These are phyloP conservation scores for Dryobotodes eremita DNA, from an alignment of 2,888 invertebrate genomes.

Conservation along the genomic window DNA sequence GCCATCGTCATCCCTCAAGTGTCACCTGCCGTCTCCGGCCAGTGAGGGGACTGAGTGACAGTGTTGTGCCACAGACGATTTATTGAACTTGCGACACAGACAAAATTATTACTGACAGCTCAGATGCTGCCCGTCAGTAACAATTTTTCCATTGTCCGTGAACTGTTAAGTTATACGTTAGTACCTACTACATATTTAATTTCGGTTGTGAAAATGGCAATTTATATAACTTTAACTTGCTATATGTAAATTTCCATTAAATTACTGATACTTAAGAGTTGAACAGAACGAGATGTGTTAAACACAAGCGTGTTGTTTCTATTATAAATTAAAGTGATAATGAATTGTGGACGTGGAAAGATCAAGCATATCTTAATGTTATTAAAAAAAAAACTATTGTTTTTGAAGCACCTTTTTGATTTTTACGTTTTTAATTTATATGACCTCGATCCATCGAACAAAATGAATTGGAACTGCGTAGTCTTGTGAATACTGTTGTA, in stretches of 20 bases:
- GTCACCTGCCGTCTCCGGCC: conserved; percentile 70
- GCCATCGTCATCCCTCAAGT: conserved; percentile 76
- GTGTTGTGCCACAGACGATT: conserved; percentile 86
- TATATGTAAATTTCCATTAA: conserved; percentile 85
- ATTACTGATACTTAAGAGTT: conserved; percentile 86
- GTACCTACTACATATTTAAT: conserved; percentile 89
- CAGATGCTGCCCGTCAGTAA: conserved; percentile 70
- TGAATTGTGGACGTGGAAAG: conserved; percentile 73
- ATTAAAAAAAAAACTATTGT: conserved; percentile 48
- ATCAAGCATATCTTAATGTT: conserved; percentile 83
- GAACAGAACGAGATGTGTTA: conserved; percentile 86
- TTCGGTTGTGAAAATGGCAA: conserved; percentile 91
- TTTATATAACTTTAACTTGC: conserved; percentile 88
- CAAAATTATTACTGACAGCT: conserved; percentile 79
- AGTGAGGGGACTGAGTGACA: conserved; percentile 83
- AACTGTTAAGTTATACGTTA: conserved; percentile 87
- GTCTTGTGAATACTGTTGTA: conserved; percentile 59
- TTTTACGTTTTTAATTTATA: conserved; percentile 58
- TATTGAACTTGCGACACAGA: conserved; percentile 71
- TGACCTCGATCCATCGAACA: conserved; percentile 57
- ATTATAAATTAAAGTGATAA: conserved; percentile 83
- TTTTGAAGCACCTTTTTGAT: conserved; percentile 57
- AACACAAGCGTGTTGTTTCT: conserved; percentile 87
- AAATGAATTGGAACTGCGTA: conserved; percentile 58
- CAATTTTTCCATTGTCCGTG: conserved; percentile 77